These are phyloP conservation scores for Aleiodes testaceus DNA, from an alignment of 2,888 invertebrate genomes.

Conservation along the genomic window DNA sequence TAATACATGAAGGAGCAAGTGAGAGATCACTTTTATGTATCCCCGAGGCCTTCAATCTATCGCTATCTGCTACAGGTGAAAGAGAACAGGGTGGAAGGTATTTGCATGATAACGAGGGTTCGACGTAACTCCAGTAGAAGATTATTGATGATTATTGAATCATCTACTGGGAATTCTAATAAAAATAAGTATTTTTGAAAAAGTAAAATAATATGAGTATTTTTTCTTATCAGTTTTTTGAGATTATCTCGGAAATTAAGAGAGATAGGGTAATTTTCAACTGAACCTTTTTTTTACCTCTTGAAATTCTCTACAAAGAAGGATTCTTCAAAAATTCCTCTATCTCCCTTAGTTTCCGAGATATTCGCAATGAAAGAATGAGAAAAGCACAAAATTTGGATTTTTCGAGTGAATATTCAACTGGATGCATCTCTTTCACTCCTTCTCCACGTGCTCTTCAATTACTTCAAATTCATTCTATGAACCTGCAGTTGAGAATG, in stretches of 20 bases:
- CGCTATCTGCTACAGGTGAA: slow-evolving; percentile 20
- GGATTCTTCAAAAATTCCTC: too few species aligned
- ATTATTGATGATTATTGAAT: slow-evolving; percentile 52
- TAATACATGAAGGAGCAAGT: slow-evolving; percentile 28
- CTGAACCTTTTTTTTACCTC: too few species aligned
- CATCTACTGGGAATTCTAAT: slow-evolving; percentile 7
- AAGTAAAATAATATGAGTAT: too few species aligned
- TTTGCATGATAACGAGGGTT: slow-evolving; percentile 53
- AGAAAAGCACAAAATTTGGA: too few species aligned
- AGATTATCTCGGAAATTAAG: too few species aligned
- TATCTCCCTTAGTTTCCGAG: neutral
- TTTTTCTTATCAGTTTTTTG: too few species aligned
- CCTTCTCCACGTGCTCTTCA: slow-evolving; percentile 31
- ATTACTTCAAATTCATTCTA: slow-evolving; percentile 46
- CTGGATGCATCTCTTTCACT: slow-evolving; percentile 1
- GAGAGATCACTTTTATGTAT: slow-evolving; percentile 18
- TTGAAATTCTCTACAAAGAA: too few species aligned
- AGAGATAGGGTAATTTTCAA: too few species aligned
- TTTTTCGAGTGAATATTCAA: too few species aligned
- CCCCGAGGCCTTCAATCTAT: slow-evolving; percentile 16
- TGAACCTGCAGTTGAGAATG: slow-evolving; percentile 58
- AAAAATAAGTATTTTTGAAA: neutral
- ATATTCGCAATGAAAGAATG: too few species aligned
- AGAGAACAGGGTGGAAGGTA: slow-evolving; percentile 18
- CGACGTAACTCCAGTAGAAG: slow-evolving; percentile 40